phyloP scores from a whole-genome alignment of 2,113 vertebrate species.

The Nannospalax galili region DNA sequence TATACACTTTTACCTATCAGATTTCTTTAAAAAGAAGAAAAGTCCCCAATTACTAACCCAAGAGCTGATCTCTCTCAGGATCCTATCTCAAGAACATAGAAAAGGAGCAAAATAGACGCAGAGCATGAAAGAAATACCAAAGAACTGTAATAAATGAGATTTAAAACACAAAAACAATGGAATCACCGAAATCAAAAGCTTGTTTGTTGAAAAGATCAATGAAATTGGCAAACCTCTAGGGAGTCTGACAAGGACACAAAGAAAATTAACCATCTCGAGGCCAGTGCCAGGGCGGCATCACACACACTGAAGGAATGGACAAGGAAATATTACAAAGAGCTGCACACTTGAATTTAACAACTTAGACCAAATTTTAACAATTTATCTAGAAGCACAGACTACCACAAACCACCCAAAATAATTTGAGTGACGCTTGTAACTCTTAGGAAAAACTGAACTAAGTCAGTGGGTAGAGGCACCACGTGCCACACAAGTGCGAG shows the following conservation, averaged over 20 bases:
- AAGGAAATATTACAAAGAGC: not conserved
- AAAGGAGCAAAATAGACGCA: not conserved
- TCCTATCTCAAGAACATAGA: not conserved
- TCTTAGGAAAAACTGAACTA: not conserved
- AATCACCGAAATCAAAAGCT: not conserved
- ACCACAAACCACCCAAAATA: not conserved
- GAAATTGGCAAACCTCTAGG: slow-evolving; percentile 3
- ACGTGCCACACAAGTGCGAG: no score
- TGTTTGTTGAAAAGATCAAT: slow-evolving; percentile 17
- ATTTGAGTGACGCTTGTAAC: not conserved
- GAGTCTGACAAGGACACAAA: not conserved
- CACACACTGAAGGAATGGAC: not conserved
- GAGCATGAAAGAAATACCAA: not conserved
- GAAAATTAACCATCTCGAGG: not conserved
- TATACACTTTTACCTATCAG: no score
- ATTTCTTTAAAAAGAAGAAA: not conserved
- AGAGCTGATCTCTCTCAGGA: no score
- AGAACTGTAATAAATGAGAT: slow-evolving; percentile 12
- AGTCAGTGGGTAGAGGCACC: no score
- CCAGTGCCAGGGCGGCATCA: not conserved
- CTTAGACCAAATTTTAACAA: not conserved
- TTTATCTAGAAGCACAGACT: not conserved
- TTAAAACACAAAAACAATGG: not conserved
- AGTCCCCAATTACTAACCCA: not conserved
- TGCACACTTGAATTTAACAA: not conserved